Base-by-base conservation (phyloP, 2,797 vertebrate species). In the Rhinoraja longicauda region DNA sequence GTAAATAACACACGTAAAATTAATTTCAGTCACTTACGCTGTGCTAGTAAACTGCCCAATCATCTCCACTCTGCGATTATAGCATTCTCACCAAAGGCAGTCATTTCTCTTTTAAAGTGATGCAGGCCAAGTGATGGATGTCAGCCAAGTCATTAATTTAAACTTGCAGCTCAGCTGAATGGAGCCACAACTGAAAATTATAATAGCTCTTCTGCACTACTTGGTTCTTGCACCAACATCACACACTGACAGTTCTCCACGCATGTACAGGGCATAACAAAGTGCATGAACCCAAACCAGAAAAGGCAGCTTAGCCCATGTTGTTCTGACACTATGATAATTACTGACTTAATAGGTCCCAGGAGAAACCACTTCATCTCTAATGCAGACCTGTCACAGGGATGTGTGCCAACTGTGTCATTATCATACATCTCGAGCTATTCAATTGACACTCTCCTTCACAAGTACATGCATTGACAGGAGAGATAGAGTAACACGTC, bases 361-460 rank as follows among this genome's bases (percentile, higher is more conserved):
- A 15, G 26, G 84, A 29, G 57, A 13, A 59, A 59, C 24, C 29
- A 86, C 26, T 88, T 64, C n/a, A 36, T 64, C 59, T 88, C 64
- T 19, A 64, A 88, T 64, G 84, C 57, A 88, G 84, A n/a, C 29
- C 24, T 26, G n/a, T 64, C 84, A 86, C 84, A 32, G 84, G n/a
- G 29, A 32, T 62, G 32, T 17, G 57, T 32, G 84, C 13, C 59
- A 64, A 32, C n/a, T 62, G 57, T 64, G 84, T 88, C n/a, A 88
- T 88, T 88, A 88, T 88, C 59, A 21, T 62, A 88, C 84, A 88
- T 64, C 59, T 32, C 17, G 6, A 57, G 82, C 82, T 8, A 57
- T 59, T 62, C 82, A 26, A 62, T 86, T n/a, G 26, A 62, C 57
- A 17, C 57, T 86, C 13, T 88, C 84, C 13, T 88, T 64, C 59